A percentile compares a stretch with the other conserved stretches of the same genome.
These are phyloP conservation scores for Harpagus bidentatus DNA, from an alignment of 2,113 vertebrate genomes.

Conservation along the genomic window DNA sequence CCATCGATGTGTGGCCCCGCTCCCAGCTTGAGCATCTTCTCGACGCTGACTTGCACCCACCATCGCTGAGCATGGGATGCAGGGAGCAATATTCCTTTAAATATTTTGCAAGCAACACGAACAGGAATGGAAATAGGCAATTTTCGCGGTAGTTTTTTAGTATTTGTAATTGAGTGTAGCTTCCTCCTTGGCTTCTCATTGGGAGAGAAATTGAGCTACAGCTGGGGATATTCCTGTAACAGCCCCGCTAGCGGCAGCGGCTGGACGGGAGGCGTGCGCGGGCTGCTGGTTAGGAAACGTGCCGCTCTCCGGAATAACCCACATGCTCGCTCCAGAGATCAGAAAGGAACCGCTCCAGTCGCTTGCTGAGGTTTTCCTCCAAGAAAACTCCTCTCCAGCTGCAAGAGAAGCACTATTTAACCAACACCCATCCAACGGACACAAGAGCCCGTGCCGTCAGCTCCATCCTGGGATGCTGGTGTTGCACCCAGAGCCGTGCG, in stretches of 20 bases:
- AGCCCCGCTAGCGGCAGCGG: background rate
- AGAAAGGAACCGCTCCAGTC: background rate
- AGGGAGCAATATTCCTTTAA: background rate
- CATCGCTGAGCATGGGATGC: rapidly evolving
- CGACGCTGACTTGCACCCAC: background rate
- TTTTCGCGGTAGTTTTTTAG: background rate
- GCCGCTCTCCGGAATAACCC: background rate
- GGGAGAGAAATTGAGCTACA: background rate
- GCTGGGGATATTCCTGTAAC: background rate
- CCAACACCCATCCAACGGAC: background rate
- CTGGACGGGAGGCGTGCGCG: background rate
- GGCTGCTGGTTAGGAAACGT: background rate
- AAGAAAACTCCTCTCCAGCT: background rate
- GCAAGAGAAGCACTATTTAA: background rate
- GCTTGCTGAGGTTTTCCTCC: background rate
- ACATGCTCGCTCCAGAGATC: background rate
- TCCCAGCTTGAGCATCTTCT: background rate
- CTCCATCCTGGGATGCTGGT: background rate
- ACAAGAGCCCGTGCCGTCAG: rapidly evolving
- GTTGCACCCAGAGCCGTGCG: rapidly evolving
- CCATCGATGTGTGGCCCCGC: rapidly evolving
- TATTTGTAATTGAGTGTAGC: background rate
- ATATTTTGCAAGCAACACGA: rapidly evolving
- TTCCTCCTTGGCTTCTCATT: background rate
- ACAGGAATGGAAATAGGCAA: background rate